Base-by-base conservation (phyloP, 2,797 vertebrate species). In the Taeniopygia guttata region DNA sequence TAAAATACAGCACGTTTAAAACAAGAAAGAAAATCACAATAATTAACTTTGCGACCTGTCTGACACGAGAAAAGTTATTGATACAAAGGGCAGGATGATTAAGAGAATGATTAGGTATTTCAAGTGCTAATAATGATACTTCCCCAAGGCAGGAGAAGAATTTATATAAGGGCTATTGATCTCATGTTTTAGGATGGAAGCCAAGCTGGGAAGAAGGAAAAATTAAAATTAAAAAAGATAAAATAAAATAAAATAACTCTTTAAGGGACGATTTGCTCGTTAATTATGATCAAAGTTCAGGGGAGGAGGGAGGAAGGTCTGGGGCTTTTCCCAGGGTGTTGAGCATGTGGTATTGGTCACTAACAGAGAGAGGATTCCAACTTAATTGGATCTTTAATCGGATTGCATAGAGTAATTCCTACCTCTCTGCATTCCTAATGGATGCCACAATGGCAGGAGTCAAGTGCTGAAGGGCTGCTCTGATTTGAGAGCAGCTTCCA, bases 321-420 rank as follows among this genome's bases (percentile, higher is more conserved):
- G n/a, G 21, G 30, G 8, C 21, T 52, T 49, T 43, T 10, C 78
- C 75, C 77, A 86, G 74, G 43, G 34, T 73, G 70, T 90, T 38
- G 63, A 88, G 76, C 70, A 40, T 43, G 45, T 30, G 34, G 26
- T 58, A 36, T 88, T 69, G 62, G 48, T 93, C 76, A 84, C 89
- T 63, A 89, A 38, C 43, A 51, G 67, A 49, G 92, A 66, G 32
- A 67, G 80, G 83, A 93, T 89, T 90, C 79, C 32, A 52, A 84
- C 26, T 54, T 96, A 96, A 95, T 95, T 96, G 95, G 89, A 86
- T 93, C 91, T 90, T 94, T 94, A 96, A 96, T 95, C 74, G 32
- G 93, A 94, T 93, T 93, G 83, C 79, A 58, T 79, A 30, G 85
- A 89, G 83, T 94, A 96, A 95, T 94, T 96, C 92, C 85, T 90